Evolutionary conservation across 2,113 vertebrate genomes (phyloP).

Genomic region (Sapajus apella): DNA sequence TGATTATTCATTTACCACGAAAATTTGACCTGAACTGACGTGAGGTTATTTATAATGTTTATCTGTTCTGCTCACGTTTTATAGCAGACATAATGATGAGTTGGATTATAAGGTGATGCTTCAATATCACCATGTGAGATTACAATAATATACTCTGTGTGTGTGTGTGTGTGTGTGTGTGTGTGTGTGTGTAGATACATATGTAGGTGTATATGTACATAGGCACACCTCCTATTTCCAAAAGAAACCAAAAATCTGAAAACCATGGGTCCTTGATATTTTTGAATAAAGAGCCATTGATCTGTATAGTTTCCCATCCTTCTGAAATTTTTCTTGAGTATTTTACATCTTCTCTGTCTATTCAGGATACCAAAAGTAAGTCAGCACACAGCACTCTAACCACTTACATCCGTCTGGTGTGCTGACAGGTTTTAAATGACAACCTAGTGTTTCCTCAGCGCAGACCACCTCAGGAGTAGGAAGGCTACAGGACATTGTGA

Average conservation of each 20-base stretch:
- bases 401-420: conserved; percentile 62
- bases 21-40: background rate
- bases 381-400: conserved; percentile 55
- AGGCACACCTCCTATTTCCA: background rate
- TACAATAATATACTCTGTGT: background rate
- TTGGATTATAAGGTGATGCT: background rate
- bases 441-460: conserved; percentile 28
- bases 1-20: background rate
- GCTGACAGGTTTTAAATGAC: conserved; percentile 75
- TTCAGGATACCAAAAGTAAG: conserved; percentile 35
- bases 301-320: background rate
- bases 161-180: background rate
- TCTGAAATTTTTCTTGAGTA: conserved; percentile 43
- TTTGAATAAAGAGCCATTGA: background rate
- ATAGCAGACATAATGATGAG: background rate
- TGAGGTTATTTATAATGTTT: background rate
- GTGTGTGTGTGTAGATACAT: background rate
- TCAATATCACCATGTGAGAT: background rate
- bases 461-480: conserved; percentile 77
- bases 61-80: background rate
- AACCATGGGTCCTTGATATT: background rate
- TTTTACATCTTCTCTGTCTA: background rate
- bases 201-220: background rate
- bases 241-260: conserved; percentile 14
- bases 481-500: conserved; percentile 70